Evolutionary conservation across 2,113 vertebrate genomes (phyloP), one percentile per base, ranked within the genome.

Genomic region (Raja brachyura): DNA sequence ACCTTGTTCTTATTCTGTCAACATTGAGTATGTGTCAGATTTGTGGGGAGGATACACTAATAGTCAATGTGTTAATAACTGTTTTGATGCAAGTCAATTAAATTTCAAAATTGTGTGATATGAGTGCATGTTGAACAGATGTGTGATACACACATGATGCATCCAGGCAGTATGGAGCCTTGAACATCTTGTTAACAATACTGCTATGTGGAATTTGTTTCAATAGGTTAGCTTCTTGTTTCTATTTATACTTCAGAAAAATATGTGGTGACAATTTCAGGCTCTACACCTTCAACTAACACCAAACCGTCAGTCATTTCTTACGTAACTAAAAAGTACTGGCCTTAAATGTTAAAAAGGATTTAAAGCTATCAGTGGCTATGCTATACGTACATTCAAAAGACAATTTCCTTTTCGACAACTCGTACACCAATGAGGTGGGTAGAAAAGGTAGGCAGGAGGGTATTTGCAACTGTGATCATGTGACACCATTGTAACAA

Each of bases 271-370:
- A 66, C 59, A 63, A 88, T 16, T 88, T 88, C 10, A 31, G 83
- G 56, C 59, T 88, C 59, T 66, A n/a, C 83, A 86, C 83, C 56
- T 63, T 86, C 83, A 66, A 88, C 83, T 88, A 33, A 88, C 83
- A 63, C 83, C 83, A 88, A 88, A 88, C 59, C 18, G 59, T 88
- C 83, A 88, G 83, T 88, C 83, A 88, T 31, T 81, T 56, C 79
- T 83, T 88, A n/a, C n/a, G 2, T n/a, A 66, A 88, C 59, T 66
- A 66, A 63, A 88, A 88, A 31, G n/a, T 3, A 77, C 14, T 83
- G 59, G 59, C 16, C 83, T 88, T 31, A 88, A 63, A 73, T n/a
- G 61, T 66, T 63, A 61, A 61, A n/a, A 63, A 66, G 59, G 31
- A 39, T 66, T 31, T 63, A 83, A 83, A 56, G 48, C 20, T 56